Evolutionary conservation across 2,797 vertebrate species (phyloP).

Genomic region (Varecia variegata): DNA sequence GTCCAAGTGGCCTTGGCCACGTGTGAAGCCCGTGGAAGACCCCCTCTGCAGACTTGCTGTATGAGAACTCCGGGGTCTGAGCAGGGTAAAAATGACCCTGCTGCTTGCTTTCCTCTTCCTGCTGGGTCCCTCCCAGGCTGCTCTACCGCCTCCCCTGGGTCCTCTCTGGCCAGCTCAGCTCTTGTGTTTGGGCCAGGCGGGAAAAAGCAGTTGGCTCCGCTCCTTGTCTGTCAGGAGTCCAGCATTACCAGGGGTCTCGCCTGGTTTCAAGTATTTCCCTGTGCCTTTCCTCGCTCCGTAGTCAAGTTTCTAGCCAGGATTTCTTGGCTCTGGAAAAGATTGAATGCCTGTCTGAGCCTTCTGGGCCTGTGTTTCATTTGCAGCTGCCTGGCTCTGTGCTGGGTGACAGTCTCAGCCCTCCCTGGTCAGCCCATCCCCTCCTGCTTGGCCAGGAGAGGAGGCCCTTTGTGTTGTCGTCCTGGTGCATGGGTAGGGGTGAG

Average conservation of each 20-base stretch:
- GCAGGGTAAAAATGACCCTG: not conserved
- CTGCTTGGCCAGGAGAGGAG: conserved; percentile 47
- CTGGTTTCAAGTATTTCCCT: conserved; percentile 69
- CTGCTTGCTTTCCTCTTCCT: conserved; percentile 1
- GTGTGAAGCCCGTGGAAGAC: not conserved
- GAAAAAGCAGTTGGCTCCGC: conserved; percentile 51
- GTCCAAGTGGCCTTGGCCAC: not conserved
- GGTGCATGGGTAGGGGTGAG: not conserved
- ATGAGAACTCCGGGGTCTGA: not conserved
- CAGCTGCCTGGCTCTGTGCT: conserved; percentile 61
- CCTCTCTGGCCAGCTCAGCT: conserved; percentile 42
- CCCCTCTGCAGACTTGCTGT: not conserved
- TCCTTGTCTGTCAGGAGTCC: conserved; percentile 60
- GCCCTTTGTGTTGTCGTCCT: conserved; percentile 40
- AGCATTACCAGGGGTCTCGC: conserved; percentile 68
- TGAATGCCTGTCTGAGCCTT: conserved; percentile 64
- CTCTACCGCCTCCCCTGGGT: conserved; percentile 28
- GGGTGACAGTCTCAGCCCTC: conserved; percentile 61
- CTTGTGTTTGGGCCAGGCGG: conserved; percentile 58
- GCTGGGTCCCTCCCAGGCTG: not conserved
- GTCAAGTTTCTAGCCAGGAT: conserved; percentile 71
- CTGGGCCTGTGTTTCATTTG: conserved; percentile 71
- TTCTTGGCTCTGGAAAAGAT: conserved; percentile 74
- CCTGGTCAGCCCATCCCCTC: conserved; percentile 19
- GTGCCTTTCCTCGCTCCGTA: conserved; percentile 59